Percentiles rank a stretch among this genome's conserved stretches.
Evolutionary conservation across 1,140 invertebrate species (phyloP).

Genomic region (Ostrea edulis): DNA sequence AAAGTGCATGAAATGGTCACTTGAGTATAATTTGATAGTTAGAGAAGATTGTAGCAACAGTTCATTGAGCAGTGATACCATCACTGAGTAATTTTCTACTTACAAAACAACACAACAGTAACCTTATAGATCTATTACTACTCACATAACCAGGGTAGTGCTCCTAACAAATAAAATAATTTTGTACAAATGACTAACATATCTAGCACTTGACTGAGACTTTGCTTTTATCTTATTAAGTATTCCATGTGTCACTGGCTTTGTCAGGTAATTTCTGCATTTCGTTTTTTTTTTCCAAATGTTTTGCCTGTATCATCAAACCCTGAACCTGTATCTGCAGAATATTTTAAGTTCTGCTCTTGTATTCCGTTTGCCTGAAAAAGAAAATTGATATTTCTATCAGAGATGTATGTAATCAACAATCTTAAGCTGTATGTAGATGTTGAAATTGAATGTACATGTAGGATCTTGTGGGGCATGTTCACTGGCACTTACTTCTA

Average conservation of each 20-base stretch:
- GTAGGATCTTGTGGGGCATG: not conserved
- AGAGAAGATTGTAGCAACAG: no score
- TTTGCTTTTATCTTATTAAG: constrained; percentile 29
- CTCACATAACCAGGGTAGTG: not conserved
- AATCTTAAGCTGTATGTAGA: not conserved
- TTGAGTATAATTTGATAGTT: no score
- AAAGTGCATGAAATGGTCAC: no score
- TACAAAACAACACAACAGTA: not conserved
- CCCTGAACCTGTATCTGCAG: not conserved
- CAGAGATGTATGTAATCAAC: no score
- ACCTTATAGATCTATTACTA: not conserved
- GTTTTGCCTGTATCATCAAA: constrained; percentile 5
- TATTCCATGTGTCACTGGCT: constrained; percentile 26
- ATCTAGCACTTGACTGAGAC: not conserved
- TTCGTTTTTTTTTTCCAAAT: not conserved
- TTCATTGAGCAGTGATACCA: not conserved
- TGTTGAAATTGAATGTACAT: not conserved
- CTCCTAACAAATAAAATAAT: not conserved
- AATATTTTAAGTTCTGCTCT: not conserved
- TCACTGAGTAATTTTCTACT: not conserved
- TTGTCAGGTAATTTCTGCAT: constrained; percentile 21
- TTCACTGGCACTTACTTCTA: not conserved
- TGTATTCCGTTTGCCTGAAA: not conserved
- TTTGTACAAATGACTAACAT: not conserved
- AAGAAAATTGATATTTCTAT: not conserved